Percentiles rank a stretch among this genome's conserved stretches.
Conservation (phyloP, 2,113 vertebrate genomes). For the Myiozetetes cayanensis region DNA sequence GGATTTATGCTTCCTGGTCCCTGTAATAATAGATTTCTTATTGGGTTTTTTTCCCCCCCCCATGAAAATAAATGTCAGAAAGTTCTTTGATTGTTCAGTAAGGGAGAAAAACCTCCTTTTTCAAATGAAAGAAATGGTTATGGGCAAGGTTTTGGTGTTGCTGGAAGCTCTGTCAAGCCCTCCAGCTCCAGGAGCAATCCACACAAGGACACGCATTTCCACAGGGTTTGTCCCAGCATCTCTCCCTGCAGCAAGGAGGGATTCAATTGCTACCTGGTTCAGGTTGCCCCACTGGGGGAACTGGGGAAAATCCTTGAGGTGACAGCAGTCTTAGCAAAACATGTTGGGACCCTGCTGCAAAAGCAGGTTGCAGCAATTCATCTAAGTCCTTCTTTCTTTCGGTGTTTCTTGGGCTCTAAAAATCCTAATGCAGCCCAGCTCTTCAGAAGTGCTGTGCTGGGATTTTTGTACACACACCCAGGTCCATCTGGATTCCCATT, state of each 20-base stretch:
- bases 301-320: not conserved
- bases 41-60: not conserved
- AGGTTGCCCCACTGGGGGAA: not conserved
- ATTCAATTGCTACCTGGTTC: not conserved
- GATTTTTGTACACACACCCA: not conserved
- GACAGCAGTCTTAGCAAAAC: not conserved
- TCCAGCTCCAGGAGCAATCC: not conserved
- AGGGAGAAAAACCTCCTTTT: not conserved
- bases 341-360: not conserved
- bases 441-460: not conserved
- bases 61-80: constrained; percentile 56
- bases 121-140: not conserved
- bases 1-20: constrained; percentile 39
- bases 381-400: not conserved
- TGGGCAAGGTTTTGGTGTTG: not conserved
- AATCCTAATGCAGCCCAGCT: not conserved
- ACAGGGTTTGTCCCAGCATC: not conserved
- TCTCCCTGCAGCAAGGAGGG: fast-evolving
- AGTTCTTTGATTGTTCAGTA: constrained; percentile 37
- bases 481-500: not conserved
- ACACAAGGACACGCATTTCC: not conserved
- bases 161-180: not conserved
- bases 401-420: not conserved
- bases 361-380: not conserved
- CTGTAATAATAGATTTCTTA: constrained; percentile 23